Percentiles rank a stretch among this genome's conserved stretches.
phyloP scores from a whole-genome alignment of 1,140 invertebrate genomes.

The Mercenaria mercenaria region DNA sequence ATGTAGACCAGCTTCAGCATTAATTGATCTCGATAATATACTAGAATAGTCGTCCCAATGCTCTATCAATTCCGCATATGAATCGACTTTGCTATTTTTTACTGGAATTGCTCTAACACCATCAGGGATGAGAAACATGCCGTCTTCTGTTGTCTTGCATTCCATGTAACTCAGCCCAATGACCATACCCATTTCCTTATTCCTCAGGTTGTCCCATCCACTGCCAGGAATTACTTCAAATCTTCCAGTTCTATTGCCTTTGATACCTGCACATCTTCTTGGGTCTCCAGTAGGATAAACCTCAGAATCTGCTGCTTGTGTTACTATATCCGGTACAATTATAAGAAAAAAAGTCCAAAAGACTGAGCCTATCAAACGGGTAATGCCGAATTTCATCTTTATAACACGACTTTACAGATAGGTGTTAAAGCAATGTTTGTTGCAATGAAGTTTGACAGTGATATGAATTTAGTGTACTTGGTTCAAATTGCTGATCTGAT shows the following conservation, averaged over 20 bases:
- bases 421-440: too few species aligned
- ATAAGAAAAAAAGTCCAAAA: too few species aligned
- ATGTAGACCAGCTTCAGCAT: constrained; percentile 70
- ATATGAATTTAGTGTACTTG: too few species aligned
- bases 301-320: too few species aligned
- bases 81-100: constrained; percentile 73
- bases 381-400: too few species aligned
- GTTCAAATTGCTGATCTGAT: too few species aligned
- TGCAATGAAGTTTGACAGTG: too few species aligned
- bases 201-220: constrained; percentile 78
- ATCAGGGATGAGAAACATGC: constrained; percentile 76
- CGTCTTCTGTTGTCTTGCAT: constrained; percentile 77
- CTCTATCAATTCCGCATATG: constrained; percentile 76
- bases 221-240: constrained; percentile 74
- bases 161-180: constrained; percentile 65
- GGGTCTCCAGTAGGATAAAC: constrained; percentile 47
- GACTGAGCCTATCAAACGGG: too few species aligned
- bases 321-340: too few species aligned
- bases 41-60: constrained; percentile 79
- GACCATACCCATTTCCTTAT: constrained; percentile 74
- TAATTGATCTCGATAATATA: constrained; percentile 74
- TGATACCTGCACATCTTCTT: not conserved
- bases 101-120: constrained; percentile 67
- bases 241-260: not conserved
- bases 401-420: too few species aligned